Conservation (phyloP, 1,140 invertebrate species). For the Leucophenga varia region DNA sequence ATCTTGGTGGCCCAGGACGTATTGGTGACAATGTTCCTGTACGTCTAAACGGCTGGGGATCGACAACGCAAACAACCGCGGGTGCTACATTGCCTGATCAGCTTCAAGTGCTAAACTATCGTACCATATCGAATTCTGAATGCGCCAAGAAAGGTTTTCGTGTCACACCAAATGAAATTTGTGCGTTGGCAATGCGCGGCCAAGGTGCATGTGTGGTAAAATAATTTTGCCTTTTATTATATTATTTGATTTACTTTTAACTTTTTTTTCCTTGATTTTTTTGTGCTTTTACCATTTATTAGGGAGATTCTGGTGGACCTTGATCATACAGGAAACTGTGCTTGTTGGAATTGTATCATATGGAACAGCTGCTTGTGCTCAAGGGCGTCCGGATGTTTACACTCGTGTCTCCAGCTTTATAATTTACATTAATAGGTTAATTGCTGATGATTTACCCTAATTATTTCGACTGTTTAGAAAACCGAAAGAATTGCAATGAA, state of each 20-base stretch:
- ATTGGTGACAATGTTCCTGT: slow-evolving; percentile 33
- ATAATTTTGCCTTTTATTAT: too few relatives aligned
- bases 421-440: slow-evolving; percentile 40
- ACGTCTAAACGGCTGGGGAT: slow-evolving; percentile 50
- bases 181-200: slow-evolving; percentile 54
- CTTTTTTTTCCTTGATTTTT: too few relatives aligned
- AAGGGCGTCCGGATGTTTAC: slow-evolving; percentile 49
- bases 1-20: slow-evolving; percentile 26
- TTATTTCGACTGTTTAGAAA: background rate
- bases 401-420: slow-evolving; percentile 50
- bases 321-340: slow-evolving; percentile 44
- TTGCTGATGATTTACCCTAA: slow-evolving; percentile 38
- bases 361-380: slow-evolving; percentile 63
- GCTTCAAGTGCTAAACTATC: slow-evolving; percentile 39
- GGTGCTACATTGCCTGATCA: slow-evolving; percentile 31
- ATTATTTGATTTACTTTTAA: too few relatives aligned
- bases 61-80: slow-evolving; percentile 24
- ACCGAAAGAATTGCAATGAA: background rate
- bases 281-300: slow-evolving; percentile 22
- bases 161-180: slow-evolving; percentile 55
- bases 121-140: slow-evolving; percentile 47
- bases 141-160: slow-evolving; percentile 41
- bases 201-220: slow-evolving; percentile 57
- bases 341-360: slow-evolving; percentile 72
- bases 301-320: slow-evolving; percentile 76